Conservation (phyloP, 2,113 vertebrate species). For the Carlito syrichta region DNA sequence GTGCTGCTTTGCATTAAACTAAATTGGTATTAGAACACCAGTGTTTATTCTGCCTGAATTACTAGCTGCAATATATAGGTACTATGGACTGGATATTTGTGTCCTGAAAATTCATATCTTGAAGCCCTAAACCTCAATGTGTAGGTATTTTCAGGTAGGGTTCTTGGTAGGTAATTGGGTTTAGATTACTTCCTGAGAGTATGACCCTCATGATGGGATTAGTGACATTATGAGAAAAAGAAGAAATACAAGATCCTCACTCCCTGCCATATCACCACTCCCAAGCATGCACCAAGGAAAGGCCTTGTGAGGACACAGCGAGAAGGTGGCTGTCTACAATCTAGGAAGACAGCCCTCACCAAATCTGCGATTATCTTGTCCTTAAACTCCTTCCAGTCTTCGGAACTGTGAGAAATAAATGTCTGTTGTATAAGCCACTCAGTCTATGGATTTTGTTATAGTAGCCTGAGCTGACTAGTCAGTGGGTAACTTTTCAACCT, state of each 20-base stretch:
- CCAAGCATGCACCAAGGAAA: not conserved
- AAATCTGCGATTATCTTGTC: not conserved
- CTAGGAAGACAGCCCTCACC: rapidly evolving
- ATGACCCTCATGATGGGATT: not conserved
- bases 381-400: not conserved
- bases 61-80: not conserved
- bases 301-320: not conserved
- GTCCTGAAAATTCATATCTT: not conserved
- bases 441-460: not conserved
- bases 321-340: not conserved
- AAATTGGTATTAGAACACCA: not conserved
- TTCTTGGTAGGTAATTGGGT: not conserved
- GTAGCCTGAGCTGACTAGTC: too few species aligned
- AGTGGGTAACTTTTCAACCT: not conserved
- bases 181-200: not conserved
- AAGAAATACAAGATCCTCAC: not conserved
- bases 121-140: not conserved
- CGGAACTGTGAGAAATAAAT: not conserved
- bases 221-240: not conserved
- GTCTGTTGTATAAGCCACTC: not conserved
- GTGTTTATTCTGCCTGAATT: not conserved
- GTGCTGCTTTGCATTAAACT: not conserved
- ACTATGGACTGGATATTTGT: not conserved
- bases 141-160: not conserved
- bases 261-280: too few species aligned